Evolutionary conservation across 2,888 invertebrate species (phyloP), one percentile per base, ranked within the genome.

Genomic region (Amphipyra tragopoginis): DNA sequence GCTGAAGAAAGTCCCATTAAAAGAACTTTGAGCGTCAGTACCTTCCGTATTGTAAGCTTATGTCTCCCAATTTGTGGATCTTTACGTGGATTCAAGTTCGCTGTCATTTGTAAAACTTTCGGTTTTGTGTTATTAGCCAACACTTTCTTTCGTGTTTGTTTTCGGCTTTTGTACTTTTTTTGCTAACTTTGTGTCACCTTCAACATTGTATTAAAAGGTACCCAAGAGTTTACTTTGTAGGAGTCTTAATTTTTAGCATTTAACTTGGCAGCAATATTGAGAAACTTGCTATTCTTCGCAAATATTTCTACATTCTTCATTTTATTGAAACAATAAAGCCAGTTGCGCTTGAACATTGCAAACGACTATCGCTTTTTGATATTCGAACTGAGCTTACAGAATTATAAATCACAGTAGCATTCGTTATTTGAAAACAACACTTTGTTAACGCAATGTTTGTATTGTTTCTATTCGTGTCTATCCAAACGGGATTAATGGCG

Each of bases 401-500:
- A 55, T 62, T 72, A 74, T 72, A 76, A 71, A 72, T 62, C 76
- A 65, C 76, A 73, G 58, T 56, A 72, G 65, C 77, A 80, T 78
- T 77, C 82, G 79, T 77, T 57, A 64, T 64, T 66, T 67, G 58
- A 68, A 67, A 79, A 57, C 65, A 72, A 65, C 83, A 77, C 72
- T 77, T 77, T 77, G 85, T 82, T 85, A 86, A 84, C 86, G 84
- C 83, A 86, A 85, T 88, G 89, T 91, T 91, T 89, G 83, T 82
- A 85, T 86, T 88, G 85, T 86, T 85, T 82, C 84, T 90, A 91
- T 91, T 92, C 86, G 82, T 84, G 90, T 90, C 89, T 86, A 84
- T 89, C 82, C 86, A 85, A 93, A 91, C 85, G 85, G 89, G 93
- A 93, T 93, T 94, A 93, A 94, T 91, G 90, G 90, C 86, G 83